Percentiles rank a stretch among this genome's conserved stretches.
These are phyloP conservation scores for Brachyopa scutellaris DNA, from an alignment of 2,888 invertebrate species.

Conservation along the genomic window DNA sequence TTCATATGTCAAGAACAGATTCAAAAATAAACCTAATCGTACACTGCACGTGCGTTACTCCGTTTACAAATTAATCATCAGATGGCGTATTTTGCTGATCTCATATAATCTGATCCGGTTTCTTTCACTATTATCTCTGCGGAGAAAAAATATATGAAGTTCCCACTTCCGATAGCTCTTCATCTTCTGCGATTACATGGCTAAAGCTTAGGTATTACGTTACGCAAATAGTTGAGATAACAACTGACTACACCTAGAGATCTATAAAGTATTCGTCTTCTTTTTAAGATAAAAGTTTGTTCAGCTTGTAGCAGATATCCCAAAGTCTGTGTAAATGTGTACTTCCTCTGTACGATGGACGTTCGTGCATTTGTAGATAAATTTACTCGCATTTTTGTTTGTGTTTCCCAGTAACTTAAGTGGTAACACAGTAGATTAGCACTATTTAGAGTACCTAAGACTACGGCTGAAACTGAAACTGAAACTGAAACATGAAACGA, in stretches of 20 bases:
- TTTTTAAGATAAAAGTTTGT: constrained; percentile 30
- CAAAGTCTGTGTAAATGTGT: constrained; percentile 10
- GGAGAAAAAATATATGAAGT: too few species aligned
- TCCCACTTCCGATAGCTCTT: too few species aligned
- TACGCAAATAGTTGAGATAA: constrained; percentile 43
- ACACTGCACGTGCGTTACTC: too few species aligned
- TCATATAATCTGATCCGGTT: too few species aligned
- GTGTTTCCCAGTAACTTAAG: constrained; percentile 48
- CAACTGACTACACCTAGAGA: neutral
- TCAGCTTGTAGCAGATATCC: constrained; percentile 32
- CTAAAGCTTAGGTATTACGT: constrained; percentile 33
- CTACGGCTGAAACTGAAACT: neutral
- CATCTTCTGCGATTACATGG: too few species aligned
- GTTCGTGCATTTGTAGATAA: neutral
- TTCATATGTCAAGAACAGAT: too few species aligned
- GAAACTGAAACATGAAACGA: constrained; percentile 37
- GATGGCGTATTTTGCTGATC: too few species aligned
- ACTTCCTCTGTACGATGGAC: constrained; percentile 24
- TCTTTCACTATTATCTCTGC: too few species aligned
- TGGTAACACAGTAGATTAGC: constrained; percentile 48
- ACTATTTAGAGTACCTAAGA: constrained; percentile 11
- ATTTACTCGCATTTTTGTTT: too few species aligned
- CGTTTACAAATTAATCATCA: too few species aligned
- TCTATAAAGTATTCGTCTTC: constrained; percentile 3
- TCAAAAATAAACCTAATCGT: too few species aligned